Base-by-base conservation (phyloP, 2,888 invertebrate species). In the Agrochola lychnidis region DNA sequence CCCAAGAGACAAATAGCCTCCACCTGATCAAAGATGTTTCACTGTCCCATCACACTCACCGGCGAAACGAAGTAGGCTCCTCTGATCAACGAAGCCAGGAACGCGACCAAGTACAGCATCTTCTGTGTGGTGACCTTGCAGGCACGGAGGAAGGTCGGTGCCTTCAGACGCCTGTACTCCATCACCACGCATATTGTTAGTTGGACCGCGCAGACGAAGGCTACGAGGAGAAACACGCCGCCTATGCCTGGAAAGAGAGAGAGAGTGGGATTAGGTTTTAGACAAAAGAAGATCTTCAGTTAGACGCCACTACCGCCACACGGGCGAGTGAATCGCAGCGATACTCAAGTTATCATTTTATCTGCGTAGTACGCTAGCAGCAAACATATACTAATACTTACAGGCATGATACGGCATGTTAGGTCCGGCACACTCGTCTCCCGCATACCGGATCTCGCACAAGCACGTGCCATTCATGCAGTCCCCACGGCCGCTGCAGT, bases 61-160 rank as follows among this genome's bases (percentile, higher is more conserved):
- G 98, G 98, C 62, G 98, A 98, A 62, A 99, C 98, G 91, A 99
- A 99, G 95, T 99, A 99, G 4, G 99, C 98, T 64, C 99, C 99
- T 69, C 99, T 97, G 75, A 99, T 97, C 19, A 98, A 97, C 25
- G 99, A 98, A 1, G 99, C 99, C 70, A 99, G 97, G 94, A 98
- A 99, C 56, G 98, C 98, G 86, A 99, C 98, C 88, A 99, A 97
- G 91, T 99, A 99, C 66, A 99, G 97, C 91, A 98, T 97, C 97
- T 99, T 99, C 94, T 99, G 99, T 42, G 98, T 99, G 85, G 99
- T 99, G 77, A 99, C 97, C 90, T 98, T 97, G 92, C 98, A 99
- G 19, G 99, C 99, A 71, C 98, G 97, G 19, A 98, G 94, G 89
- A 99, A 97, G 14, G 98, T 98, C 0, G 98, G 98, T 70, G 98